Evolutionary conservation across 1,140 invertebrate species (phyloP), one percentile per base, ranked within the genome.

Genomic region (Drosophila simulans): DNA sequence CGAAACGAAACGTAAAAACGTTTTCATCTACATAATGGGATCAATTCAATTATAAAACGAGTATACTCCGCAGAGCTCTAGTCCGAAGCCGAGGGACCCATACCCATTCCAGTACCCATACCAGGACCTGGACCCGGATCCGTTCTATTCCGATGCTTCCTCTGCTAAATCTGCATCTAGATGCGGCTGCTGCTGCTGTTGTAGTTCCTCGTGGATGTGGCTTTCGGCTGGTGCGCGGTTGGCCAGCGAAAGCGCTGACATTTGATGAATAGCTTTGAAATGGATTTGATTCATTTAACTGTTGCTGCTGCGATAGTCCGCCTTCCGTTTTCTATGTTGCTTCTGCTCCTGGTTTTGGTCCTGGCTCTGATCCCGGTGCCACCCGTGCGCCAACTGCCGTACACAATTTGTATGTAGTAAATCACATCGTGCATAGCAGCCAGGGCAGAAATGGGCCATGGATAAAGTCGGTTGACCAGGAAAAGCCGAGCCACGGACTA

Each of bases 1-100:
- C 59, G 63, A 69, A 84, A 77, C 77, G 82, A 74, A 72, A 88
- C 75, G 83, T 77, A 76, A 88, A 86, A 83, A 75, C 79, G 83
- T 88, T 88, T 88, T 81, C 83, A 88, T 88, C 83, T 88, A 83
- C 83, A 88, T 88, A 88, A 88, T 88, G 80, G 79, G 75, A 88
- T 88, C 83, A 88, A 88, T 88, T 88, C 83, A 88, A 88, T 88
- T 88, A 88, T 83, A 86, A 88, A 88, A 77, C 79, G 63, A 83
- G 83, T 88, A 82, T 88, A 54, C 75, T 62, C 74, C 58, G 42
- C 78, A 69, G 34, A 43, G 37, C 56, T 70, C 37, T 76, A 78
- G 64, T 63, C 75, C 59, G 58, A 80, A 31, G 52, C 60, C 42
- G 73, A 55, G 70, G 75, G 65, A 74, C 52, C 82, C 63, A 51